Conservation (phyloP, 2,797 vertebrate genomes). For the Pseudochirops corinnae region DNA sequence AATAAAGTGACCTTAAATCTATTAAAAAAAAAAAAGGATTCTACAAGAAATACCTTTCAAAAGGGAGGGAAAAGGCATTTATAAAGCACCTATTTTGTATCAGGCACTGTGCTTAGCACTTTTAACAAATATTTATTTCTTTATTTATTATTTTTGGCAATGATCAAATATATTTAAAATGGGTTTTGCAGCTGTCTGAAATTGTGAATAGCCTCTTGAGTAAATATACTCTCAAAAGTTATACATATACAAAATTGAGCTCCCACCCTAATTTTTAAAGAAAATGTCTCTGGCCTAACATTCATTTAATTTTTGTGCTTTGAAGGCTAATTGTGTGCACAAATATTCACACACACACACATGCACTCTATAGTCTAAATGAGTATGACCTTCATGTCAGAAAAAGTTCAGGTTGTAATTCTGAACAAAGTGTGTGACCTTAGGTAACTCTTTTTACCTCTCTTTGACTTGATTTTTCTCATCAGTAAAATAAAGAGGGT, state of each 20-base stretch:
- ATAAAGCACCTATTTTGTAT: neutral
- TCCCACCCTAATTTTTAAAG: constrained; percentile 21
- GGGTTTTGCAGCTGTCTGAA: constrained; percentile 37
- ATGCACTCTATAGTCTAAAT: neutral
- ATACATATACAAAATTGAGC: constrained; percentile 18
- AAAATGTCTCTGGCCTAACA: neutral
- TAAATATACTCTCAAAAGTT: constrained; percentile 31
- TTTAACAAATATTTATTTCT: neutral
- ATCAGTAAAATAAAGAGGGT: neutral
- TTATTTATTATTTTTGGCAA: constrained; percentile 29
- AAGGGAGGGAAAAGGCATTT: neutral
- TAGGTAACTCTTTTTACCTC: neutral
- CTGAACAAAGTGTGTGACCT: neutral
- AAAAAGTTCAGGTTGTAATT: neutral
- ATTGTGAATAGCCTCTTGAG: constrained; percentile 30
- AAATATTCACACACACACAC: neutral
- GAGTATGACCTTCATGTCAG: neutral
- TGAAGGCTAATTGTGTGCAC: neutral
- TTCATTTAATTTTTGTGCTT: neutral
- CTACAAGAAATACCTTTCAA: neutral
- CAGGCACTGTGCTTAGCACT: neutral
- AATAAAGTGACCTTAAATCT: neutral
- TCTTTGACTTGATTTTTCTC: neutral
- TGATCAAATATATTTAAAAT: constrained; percentile 62
- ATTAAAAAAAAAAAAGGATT: neutral